A percentile compares a stretch with the other conserved stretches of the same genome.
phyloP scores from a whole-genome alignment of 2,113 vertebrate genomes.

The Bubalus kerabau region DNA sequence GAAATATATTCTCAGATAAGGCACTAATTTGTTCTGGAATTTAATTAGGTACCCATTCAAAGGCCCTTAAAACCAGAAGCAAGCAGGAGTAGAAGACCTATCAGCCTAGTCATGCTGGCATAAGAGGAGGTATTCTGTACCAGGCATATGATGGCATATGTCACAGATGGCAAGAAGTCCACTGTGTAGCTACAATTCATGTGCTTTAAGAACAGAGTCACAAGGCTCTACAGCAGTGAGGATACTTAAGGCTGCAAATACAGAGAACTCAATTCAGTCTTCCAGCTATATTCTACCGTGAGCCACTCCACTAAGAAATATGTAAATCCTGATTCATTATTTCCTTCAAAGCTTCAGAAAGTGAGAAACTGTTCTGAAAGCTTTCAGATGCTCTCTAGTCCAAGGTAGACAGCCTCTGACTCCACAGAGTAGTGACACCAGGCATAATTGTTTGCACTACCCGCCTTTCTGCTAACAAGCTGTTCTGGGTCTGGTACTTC shows the following conservation, averaged over 20 bases:
- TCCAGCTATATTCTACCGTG: conserved; percentile 84
- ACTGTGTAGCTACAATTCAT: conserved; percentile 78
- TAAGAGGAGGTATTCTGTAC: conserved; percentile 76
- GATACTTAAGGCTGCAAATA: conserved; percentile 85
- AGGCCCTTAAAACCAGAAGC: conserved; percentile 85
- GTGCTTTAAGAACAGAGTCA: conserved; percentile 81
- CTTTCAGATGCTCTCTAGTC: conserved; percentile 37
- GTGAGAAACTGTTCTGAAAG: conserved; percentile 85
- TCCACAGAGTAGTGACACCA: neutral
- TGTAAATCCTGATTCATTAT: conserved; percentile 86
- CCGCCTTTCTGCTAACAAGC: conserved; percentile 22
- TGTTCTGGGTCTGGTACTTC: neutral
- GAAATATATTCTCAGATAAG: conserved; percentile 71
- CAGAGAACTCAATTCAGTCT: conserved; percentile 86
- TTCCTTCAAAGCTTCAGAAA: conserved; percentile 87
- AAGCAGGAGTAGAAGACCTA: conserved; percentile 77
- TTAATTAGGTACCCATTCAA: conserved; percentile 79
- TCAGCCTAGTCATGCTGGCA: conserved; percentile 77
- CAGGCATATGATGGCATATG: neutral
- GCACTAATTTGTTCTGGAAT: conserved; percentile 81
- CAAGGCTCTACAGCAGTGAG: conserved; percentile 85
- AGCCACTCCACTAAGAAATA: conserved; percentile 86
- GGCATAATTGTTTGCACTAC: conserved; percentile 2
- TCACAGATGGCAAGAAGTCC: conserved; percentile 21
- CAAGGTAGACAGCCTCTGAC: neutral